A percentile compares a stretch with the other conserved stretches of the same genome.
Conservation (phyloP, 2,888 invertebrate species). For the Eugnorisma glareosa region DNA sequence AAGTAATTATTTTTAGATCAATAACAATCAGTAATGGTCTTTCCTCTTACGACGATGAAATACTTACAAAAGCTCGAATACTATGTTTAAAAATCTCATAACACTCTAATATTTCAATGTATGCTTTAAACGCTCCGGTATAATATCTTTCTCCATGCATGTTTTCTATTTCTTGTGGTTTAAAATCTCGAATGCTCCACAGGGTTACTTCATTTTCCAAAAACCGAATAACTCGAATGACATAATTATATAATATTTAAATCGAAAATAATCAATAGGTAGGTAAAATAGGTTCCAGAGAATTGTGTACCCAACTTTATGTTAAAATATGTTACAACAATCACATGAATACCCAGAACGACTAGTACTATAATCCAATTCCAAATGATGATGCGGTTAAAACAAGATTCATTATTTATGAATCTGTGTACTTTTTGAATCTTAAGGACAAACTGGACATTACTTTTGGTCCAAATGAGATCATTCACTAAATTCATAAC, state of each 20-base stretch:
- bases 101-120: conserved; percentile 33
- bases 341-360: neutral
- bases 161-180: neutral
- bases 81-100: conserved; percentile 21
- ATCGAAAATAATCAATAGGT: conserved; percentile 13
- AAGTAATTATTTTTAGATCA: neutral
- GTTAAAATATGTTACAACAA: neutral
- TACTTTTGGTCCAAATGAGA: neutral
- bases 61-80: conserved; percentile 26
- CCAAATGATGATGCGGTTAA: neutral
- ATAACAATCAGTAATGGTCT: neutral
- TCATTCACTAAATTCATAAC: conserved; percentile 8
- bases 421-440: conserved; percentile 39
- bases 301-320: neutral
- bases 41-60: neutral
- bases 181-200: conserved; percentile 13
- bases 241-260: conserved; percentile 22
- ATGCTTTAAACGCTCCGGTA: conserved; percentile 22
- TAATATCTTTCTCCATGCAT: neutral
- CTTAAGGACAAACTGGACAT: neutral
- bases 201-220: conserved; percentile 10
- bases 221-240: neutral
- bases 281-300: neutral
- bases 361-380: conserved; percentile 34
- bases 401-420: conserved; percentile 8